These are phyloP conservation scores for Oostethus manadensis DNA, from an alignment of 2,113 vertebrate species.

Conservation along the genomic window DNA sequence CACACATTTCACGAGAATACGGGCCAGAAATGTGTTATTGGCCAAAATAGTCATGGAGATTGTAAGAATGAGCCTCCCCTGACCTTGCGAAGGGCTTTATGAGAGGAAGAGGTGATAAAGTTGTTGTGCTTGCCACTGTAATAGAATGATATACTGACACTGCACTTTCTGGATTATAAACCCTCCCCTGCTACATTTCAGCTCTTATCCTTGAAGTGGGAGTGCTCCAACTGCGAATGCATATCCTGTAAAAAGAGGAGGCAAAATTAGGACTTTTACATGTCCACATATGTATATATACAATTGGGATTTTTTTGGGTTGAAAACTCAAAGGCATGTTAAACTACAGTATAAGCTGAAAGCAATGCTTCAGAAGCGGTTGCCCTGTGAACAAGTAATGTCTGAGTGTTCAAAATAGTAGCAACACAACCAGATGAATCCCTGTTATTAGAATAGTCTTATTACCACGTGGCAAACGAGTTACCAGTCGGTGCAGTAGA, in stretches of 20 bases:
- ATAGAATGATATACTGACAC: conserved; percentile 63
- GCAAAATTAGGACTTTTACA: conserved; percentile 21
- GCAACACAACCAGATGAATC: too few species aligned
- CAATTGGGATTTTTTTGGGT: too few species aligned
- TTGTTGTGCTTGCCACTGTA: conserved; percentile 59
- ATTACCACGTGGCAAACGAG: too few species aligned
- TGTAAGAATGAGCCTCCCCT: conserved; percentile 32
- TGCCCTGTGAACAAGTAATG: too few species aligned
- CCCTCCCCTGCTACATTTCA: conserved; percentile 40
- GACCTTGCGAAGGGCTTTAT: conserved; percentile 54
- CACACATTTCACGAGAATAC: conserved; percentile 32
- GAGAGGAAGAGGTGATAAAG: conserved; percentile 54
- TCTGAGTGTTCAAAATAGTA: too few species aligned
- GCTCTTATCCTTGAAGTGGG: conserved; percentile 39
- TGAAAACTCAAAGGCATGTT: too few species aligned
- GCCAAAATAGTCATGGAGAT: conserved; percentile 42
- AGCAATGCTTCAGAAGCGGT: too few species aligned
- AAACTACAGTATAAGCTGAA: too few species aligned
- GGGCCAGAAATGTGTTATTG: conserved; percentile 27
- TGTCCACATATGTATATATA: neutral
- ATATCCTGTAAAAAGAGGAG: conserved; percentile 17
- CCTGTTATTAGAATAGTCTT: too few species aligned
- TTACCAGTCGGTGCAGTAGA: too few species aligned
- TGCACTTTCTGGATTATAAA: conserved; percentile 53
- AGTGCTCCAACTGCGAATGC: conserved; percentile 33